Percentiles rank a stretch among this genome's conserved stretches.
These are phyloP conservation scores for Folsomia manolachei DNA, from an alignment of 2,888 invertebrate genomes.

Conservation along the genomic window DNA sequence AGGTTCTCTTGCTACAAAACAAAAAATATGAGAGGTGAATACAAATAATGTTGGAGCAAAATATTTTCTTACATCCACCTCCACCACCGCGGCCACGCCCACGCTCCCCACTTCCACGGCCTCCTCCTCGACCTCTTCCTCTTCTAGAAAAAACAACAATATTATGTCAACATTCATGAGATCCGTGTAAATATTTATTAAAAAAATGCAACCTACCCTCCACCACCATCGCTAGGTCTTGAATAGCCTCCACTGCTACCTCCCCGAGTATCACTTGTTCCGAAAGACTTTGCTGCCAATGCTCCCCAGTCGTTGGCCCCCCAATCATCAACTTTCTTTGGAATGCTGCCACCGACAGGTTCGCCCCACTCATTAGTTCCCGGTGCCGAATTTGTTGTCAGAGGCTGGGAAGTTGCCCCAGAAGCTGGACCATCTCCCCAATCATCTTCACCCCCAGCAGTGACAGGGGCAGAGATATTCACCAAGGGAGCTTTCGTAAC, in stretches of 20 bases:
- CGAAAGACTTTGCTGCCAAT: not conserved
- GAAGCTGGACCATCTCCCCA: not conserved
- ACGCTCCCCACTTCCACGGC: constrained; percentile 9
- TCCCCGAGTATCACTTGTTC: not conserved
- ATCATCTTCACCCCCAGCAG: not conserved
- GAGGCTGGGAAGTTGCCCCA: not conserved
- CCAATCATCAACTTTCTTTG: not conserved
- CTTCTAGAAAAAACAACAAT: not conserved
- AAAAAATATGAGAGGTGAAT: not conserved
- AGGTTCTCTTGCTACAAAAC: constrained; percentile 3
- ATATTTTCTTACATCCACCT: too few relatives aligned
- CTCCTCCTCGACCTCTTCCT: constrained; percentile 12
- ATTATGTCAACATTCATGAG: too few relatives aligned
- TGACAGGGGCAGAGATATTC: not conserved
- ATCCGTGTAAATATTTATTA: not conserved
- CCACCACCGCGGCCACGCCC: constrained; percentile 3
- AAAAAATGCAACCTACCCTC: not conserved
- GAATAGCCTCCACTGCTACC: not conserved
- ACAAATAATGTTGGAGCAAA: too few relatives aligned
- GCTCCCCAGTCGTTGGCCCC: constrained; percentile 7
- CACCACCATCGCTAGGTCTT: not conserved
- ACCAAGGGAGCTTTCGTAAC: not conserved
- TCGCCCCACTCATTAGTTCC: constrained; percentile 2
- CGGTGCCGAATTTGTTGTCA: not conserved
- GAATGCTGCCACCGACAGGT: too few relatives aligned